A percentile compares a stretch with the other conserved stretches of the same genome.
phyloP scores from a whole-genome alignment of 2,797 vertebrate species.

The Myotis planiceps region DNA sequence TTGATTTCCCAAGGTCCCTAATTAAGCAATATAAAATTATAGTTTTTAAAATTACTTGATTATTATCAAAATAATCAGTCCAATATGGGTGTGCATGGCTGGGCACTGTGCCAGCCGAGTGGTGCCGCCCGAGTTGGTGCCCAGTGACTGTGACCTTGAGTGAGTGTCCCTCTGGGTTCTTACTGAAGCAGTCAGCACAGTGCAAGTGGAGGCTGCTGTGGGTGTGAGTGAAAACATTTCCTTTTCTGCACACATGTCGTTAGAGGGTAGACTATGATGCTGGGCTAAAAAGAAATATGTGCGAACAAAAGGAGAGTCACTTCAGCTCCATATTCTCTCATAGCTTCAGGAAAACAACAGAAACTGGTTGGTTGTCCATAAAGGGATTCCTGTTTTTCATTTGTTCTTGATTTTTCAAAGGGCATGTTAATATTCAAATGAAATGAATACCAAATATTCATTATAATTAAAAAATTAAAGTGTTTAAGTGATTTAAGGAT shows the following conservation, averaged over 20 bases:
- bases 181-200: background rate
- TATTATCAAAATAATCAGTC: background rate
- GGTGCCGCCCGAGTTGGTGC: rapidly evolving
- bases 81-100: background rate
- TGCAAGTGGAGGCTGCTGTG: background rate
- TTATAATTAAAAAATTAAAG: background rate
- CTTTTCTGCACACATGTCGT: background rate
- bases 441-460: background rate
- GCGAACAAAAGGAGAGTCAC: background rate
- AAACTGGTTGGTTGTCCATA: background rate
- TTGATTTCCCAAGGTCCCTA: background rate
- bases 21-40: background rate
- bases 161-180: background rate
- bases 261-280: background rate
- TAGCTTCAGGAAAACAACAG: background rate
- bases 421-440: background rate
- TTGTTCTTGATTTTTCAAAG: background rate
- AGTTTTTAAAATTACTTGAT: background rate
- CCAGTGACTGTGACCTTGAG: background rate
- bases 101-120: background rate
- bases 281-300: background rate
- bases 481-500: background rate
- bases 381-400: background rate
- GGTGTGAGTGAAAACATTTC: background rate
- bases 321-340: background rate